These are phyloP conservation scores for Allygus modestus DNA, from an alignment of 2,888 invertebrate species.

Conservation along the genomic window DNA sequence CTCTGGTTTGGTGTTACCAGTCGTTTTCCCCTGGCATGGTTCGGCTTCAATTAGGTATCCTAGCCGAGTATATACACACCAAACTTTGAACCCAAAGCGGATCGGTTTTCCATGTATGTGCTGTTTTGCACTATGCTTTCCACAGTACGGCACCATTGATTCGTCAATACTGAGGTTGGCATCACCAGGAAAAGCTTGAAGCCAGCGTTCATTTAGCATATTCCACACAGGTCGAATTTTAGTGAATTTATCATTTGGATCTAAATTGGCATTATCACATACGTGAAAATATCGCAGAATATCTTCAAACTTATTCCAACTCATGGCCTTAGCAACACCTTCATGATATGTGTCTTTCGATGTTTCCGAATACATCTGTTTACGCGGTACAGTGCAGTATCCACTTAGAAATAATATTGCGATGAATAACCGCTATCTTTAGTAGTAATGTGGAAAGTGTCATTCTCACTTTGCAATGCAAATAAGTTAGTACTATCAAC, in stretches of 20 bases:
- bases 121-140: slow-evolving; percentile 64
- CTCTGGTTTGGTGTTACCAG: background rate
- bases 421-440: slow-evolving; percentile 61
- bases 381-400: slow-evolving; percentile 67
- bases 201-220: slow-evolving; percentile 67
- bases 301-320: slow-evolving; percentile 54
- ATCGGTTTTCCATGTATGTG: slow-evolving; percentile 70
- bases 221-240: slow-evolving; percentile 69
- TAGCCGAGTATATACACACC: slow-evolving; percentile 66
- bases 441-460: slow-evolving; percentile 64
- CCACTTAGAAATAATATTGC: slow-evolving; percentile 68
- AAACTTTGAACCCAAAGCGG: slow-evolving; percentile 70
- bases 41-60: slow-evolving; percentile 64
- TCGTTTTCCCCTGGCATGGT: slow-evolving; percentile 69
- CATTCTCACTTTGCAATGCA: slow-evolving; percentile 66
- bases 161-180: slow-evolving; percentile 67
- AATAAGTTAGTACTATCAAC: slow-evolving; percentile 64
- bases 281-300: too few relatives aligned
- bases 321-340: slow-evolving; percentile 67
- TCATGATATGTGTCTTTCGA: slow-evolving; percentile 63
- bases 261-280: slow-evolving; percentile 66
- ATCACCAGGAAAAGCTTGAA: slow-evolving; percentile 66
- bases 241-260: slow-evolving; percentile 69
- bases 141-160: slow-evolving; percentile 69
- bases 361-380: slow-evolving; percentile 68